Evolutionary conservation across 2,113 vertebrate genomes (phyloP).

Genomic region (Vidua chalybeata): DNA sequence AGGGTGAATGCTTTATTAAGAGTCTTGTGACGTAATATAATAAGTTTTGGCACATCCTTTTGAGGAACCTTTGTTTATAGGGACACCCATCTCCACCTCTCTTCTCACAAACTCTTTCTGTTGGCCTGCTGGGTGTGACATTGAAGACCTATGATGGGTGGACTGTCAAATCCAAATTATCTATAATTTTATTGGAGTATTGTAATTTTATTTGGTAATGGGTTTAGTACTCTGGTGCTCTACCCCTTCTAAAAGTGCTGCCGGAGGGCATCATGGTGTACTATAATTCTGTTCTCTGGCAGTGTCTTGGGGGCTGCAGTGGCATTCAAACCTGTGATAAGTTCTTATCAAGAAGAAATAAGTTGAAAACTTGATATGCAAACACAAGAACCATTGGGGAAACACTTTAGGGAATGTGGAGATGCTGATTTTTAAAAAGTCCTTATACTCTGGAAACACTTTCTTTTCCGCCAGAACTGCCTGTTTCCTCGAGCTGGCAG

Average conservation of each 20-base stretch:
- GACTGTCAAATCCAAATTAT: neutral
- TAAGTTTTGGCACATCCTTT: neutral
- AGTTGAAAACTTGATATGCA: neutral
- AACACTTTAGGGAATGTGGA: neutral
- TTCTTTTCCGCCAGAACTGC: neutral
- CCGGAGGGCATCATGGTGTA: neutral
- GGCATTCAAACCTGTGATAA: neutral
- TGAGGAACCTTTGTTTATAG: neutral
- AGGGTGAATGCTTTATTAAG: neutral
- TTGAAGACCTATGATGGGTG: neutral
- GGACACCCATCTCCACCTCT: neutral
- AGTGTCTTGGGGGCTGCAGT: neutral
- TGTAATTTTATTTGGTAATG: neutral
- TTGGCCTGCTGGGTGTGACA: neutral
- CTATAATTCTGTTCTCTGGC: neutral
- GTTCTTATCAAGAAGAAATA: neutral
- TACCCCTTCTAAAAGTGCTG: neutral
- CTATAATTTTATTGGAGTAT: neutral
- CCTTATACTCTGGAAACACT: neutral
- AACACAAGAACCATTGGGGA: neutral
- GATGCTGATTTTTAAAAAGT: neutral
- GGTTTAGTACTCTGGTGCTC: neutral
- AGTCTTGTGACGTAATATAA: neutral
- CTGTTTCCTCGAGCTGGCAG: neutral
- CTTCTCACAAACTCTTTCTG: neutral